phyloP scores from a whole-genome alignment of 2,113 vertebrate species.

The Anarrhichthys ocellatus region DNA sequence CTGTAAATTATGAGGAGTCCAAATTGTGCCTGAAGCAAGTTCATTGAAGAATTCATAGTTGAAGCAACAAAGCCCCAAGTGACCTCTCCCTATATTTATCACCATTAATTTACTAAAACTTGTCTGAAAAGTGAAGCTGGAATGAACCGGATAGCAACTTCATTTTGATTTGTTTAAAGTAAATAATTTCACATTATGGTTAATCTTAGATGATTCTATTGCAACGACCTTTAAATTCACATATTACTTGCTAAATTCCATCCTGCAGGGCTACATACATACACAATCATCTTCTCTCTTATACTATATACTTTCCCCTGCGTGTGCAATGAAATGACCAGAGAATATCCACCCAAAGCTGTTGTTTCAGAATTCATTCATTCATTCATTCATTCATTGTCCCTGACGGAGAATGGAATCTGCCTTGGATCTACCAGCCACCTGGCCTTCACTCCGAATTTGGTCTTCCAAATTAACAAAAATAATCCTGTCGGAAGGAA shows the following conservation, averaged over 20 bases:
- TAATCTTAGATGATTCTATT: not conserved
- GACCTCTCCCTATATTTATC: not conserved
- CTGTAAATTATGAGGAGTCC: not conserved
- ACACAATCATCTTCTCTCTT: not conserved
- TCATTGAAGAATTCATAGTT: not conserved
- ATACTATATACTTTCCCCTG: not conserved
- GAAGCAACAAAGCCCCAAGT: not conserved
- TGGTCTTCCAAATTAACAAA: not conserved
- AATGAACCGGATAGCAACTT: not conserved
- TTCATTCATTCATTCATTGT: not conserved
- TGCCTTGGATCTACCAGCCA: not conserved
- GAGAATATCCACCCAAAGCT: slow-evolving; percentile 16
- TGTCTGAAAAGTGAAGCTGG: not conserved
- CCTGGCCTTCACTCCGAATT: slow-evolving; percentile 57
- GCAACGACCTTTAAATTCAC: not conserved
- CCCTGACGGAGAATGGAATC: not conserved
- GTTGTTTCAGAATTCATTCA: slow-evolving; percentile 24
- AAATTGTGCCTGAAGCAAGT: not conserved
- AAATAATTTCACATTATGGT: not conserved
- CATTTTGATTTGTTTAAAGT: not conserved
- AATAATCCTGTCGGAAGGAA: slow-evolving; percentile 20
- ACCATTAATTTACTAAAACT: not conserved
- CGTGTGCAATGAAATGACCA: not conserved
- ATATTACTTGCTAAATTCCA: not conserved
- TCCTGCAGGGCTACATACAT: not conserved